Conservation (phyloP, 2,113 vertebrate species). For the Blennius ocellaris region DNA sequence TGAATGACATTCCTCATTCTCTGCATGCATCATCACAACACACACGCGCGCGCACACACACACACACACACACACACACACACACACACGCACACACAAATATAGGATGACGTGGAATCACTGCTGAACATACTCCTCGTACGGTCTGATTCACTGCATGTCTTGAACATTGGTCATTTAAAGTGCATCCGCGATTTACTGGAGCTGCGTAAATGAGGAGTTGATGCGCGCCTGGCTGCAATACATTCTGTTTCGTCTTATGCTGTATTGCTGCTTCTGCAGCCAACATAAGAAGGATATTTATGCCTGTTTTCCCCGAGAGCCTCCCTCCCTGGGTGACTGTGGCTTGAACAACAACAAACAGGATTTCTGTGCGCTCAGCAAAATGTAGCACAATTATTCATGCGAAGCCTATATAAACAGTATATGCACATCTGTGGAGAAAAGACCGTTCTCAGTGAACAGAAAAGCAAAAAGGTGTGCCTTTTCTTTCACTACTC, state of each 20-base stretch:
- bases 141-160: background rate
- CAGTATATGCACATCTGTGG: background rate
- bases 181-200: background rate
- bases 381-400: background rate
- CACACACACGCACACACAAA: conserved; percentile 18
- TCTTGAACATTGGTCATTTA: conserved; percentile 5
- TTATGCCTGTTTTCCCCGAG: background rate
- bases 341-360: background rate
- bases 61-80: conserved; percentile 20
- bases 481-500: too few relatives aligned
- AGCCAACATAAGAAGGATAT: background rate
- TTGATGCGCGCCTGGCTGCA: conserved; percentile 2
- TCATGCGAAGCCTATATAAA: background rate
- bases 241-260: background rate
- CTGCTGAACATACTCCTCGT: background rate
- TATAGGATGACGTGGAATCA: conserved; percentile 17
- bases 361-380: background rate
- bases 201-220: background rate
- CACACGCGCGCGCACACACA: background rate
- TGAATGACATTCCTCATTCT: conserved; percentile 22
- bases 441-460: background rate
- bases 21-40: conserved; percentile 28
- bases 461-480: background rate
- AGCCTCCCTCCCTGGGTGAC: background rate
- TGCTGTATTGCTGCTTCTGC: background rate